Conservation (phyloP, 2,888 invertebrate species). For the Sphecodes monilicornis region DNA sequence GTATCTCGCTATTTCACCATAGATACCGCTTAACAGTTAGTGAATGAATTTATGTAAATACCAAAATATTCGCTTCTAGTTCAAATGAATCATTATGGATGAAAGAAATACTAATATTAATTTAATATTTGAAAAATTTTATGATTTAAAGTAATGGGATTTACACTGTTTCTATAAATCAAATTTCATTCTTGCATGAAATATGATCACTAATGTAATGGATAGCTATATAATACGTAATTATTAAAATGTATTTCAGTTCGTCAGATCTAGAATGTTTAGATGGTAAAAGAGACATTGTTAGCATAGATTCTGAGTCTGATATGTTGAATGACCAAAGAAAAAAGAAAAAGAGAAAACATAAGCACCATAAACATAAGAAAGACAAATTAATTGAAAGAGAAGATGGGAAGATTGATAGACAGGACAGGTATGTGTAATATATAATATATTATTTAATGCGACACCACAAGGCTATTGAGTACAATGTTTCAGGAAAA, state of each 20-base stretch:
- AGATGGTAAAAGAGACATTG: conserved; percentile 75
- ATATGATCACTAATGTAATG: neutral
- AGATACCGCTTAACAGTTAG: neutral
- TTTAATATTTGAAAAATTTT: neutral
- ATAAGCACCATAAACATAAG: conserved; percentile 83
- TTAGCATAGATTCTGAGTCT: conserved; percentile 75
- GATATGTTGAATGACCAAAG: conserved; percentile 77
- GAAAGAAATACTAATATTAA: neutral
- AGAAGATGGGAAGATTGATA: conserved; percentile 75
- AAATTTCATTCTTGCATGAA: neutral
- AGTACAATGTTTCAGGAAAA: conserved; percentile 73
- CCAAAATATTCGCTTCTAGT: neutral
- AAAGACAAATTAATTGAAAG: conserved; percentile 80
- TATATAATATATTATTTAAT: neutral
- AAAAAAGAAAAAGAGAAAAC: conserved; percentile 83
- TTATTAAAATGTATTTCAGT: conserved; percentile 64
- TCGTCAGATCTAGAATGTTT: conserved; percentile 80
- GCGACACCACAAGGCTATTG: neutral
- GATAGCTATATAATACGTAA: neutral
- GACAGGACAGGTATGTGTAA: conserved; percentile 74
- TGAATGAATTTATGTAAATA: neutral
- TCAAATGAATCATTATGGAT: neutral
- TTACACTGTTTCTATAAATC: neutral
- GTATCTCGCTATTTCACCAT: conserved; percentile 28
- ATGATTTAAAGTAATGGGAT: neutral